A percentile compares a stretch with the other conserved stretches of the same genome.
Evolutionary conservation across 64 coral and sea anemone genomes (phyloP).

Genomic region (Porites australiensis): DNA sequence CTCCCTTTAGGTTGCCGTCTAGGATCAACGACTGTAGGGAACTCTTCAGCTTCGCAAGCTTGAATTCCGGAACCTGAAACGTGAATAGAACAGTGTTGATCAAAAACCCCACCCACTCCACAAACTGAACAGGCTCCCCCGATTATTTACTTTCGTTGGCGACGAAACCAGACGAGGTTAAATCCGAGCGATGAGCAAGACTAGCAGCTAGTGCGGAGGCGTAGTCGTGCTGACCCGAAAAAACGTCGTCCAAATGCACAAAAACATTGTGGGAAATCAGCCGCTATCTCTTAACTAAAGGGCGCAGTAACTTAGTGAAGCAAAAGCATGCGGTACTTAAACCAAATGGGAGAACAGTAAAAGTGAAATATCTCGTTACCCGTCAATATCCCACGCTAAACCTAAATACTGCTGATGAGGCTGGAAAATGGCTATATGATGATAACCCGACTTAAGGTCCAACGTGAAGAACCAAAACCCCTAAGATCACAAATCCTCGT

Average conservation of each 20-base stretch:
- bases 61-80: constrained; percentile 26
- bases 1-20: neutral
- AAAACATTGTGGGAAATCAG: neutral
- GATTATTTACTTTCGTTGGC: constrained; percentile 36
- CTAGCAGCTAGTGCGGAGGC: constrained; percentile 35
- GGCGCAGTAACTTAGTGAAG: constrained; percentile 40
- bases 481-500: constrained; percentile 36
- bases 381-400: neutral
- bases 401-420: constrained; percentile 30
- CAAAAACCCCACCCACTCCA: constrained; percentile 19
- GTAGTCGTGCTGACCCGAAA: neutral
- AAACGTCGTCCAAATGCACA: neutral
- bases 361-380: neutral
- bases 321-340: constrained; percentile 6
- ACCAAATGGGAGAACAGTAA: constrained; percentile 26
- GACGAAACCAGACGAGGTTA: neutral
- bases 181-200: neutral
- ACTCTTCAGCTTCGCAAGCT: neutral
- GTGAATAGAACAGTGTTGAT: constrained; percentile 25
- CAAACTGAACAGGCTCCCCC: constrained; percentile 26
- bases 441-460: constrained; percentile 47
- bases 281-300: constrained; percentile 37
- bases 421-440: constrained; percentile 26
- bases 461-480: constrained; percentile 13
- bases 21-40: constrained; percentile 19